Evolutionary conservation across 2,888 invertebrate species (phyloP), one percentile per base, ranked within the genome.

Genomic region (Aspidiotus destructor): DNA sequence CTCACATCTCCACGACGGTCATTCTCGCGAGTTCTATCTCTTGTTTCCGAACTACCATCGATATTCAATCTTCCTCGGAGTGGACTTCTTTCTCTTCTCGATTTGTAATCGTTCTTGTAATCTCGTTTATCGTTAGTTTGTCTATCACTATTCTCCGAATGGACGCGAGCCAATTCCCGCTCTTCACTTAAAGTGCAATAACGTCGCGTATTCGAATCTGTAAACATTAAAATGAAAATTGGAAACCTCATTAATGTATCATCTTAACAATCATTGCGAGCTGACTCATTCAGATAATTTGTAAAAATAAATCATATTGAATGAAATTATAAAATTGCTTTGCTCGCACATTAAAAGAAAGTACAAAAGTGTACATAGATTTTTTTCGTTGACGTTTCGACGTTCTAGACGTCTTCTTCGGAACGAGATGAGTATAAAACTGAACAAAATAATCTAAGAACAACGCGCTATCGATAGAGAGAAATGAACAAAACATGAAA

Each of bases 121-220:
- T 63, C 63, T 16, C 41, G 16, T 67, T 44, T 67, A 7, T 17
- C 44, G n/a, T 13, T 17, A 17, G 55, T 17, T 13, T 9, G 10
- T 15, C 17, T n/a, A 8, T 16, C n/a, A 16, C 55, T 54, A 40
- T 40, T 58, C 40, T 67, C 67, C 1, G 60, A 15, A 17, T 58
- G 67, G 40, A 17, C 58, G n/a, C 60, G 67, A 44, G 60, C 60
- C 15, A 60, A 40, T 58, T 67, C 67, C 11, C 67, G 57, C 57
- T 67, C 67, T 52, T 67, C 67, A n/a, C 60, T 67, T 9, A 58
- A 15, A 8, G 40, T 58, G 60, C 67, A 48, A 16, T 67, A 67
- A 6, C 67, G 58, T 60, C 60, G 42, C 9, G 10, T 9, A 15
- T 60, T 58, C 17, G 67, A 40, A 11, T 40, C 60, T 60, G 67